Percentiles rank a stretch among this genome's conserved stretches.
These are phyloP conservation scores for Thyatira batis DNA, from an alignment of 2,888 invertebrate species.

Conservation along the genomic window DNA sequence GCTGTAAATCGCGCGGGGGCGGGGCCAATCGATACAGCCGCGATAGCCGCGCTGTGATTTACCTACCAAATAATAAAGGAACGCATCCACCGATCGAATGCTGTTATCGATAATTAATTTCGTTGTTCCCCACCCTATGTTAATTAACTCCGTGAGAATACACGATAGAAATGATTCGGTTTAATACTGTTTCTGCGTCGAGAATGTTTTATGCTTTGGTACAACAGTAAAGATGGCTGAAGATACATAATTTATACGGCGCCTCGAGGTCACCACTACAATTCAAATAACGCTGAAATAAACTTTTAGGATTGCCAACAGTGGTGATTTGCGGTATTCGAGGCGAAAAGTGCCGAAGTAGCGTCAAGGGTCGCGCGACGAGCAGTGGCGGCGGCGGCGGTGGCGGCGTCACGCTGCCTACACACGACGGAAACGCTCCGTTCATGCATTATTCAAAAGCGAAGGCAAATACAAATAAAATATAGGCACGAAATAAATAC, in stretches of 20 bases:
- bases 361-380: slow-evolving; percentile 43
- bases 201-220: neutral
- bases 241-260: neutral
- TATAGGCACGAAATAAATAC: slow-evolving; percentile 81
- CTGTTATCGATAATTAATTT: slow-evolving; percentile 70
- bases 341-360: slow-evolving; percentile 44
- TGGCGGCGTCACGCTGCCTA: slow-evolving; percentile 80
- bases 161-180: slow-evolving; percentile 21
- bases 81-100: slow-evolving; percentile 58
- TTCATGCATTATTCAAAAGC: slow-evolving; percentile 81
- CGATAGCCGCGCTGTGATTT: slow-evolving; percentile 61
- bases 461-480: slow-evolving; percentile 81
- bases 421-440: slow-evolving; percentile 79
- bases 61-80: slow-evolving; percentile 68
- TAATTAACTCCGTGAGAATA: slow-evolving; percentile 67
- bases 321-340: slow-evolving; percentile 13
- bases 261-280: slow-evolving; percentile 6
- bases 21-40: slow-evolving; percentile 47
- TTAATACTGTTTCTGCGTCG: neutral
- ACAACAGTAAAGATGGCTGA: neutral
- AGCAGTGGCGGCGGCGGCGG: slow-evolving; percentile 50
- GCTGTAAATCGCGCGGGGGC: slow-evolving; percentile 58
- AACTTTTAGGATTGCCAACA: slow-evolving; percentile 17
- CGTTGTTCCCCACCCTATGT: slow-evolving; percentile 60
- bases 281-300: slow-evolving; percentile 39